These are phyloP conservation scores for Hyles vespertilio DNA, from an alignment of 1,140 invertebrate species.

Conservation along the genomic window DNA sequence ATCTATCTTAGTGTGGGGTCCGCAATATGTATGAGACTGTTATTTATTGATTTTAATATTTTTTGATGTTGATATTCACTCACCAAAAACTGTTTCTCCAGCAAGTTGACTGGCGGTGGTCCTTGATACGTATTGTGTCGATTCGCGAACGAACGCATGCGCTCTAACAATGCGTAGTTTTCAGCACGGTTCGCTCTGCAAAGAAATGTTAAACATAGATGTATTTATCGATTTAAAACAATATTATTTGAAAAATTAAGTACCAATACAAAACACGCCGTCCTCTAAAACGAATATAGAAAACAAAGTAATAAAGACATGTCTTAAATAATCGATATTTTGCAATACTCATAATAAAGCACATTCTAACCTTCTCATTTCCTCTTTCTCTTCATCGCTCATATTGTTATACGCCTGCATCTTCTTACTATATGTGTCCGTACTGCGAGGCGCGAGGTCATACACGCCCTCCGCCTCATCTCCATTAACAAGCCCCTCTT, in stretches of 20 bases:
- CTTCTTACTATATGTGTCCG: slow-evolving; percentile 64
- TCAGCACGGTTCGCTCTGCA: slow-evolving; percentile 63
- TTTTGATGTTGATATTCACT: slow-evolving; percentile 12
- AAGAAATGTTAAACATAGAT: slow-evolving; percentile 16
- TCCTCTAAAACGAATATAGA: too few species aligned
- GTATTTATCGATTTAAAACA: too few species aligned
- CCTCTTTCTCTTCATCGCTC: slow-evolving; percentile 64
- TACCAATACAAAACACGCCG: too few species aligned
- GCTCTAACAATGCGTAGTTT: slow-evolving; percentile 66
- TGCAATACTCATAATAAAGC: too few species aligned
- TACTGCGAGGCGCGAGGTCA: slow-evolving; percentile 55
- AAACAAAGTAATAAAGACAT: too few species aligned
- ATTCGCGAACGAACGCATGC: slow-evolving; percentile 57
- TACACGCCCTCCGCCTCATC: slow-evolving; percentile 65
- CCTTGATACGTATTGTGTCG: slow-evolving; percentile 56
- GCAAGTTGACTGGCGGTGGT: slow-evolving; percentile 78
- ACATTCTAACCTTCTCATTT: slow-evolving; percentile 48
- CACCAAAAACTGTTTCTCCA: slow-evolving; percentile 87
- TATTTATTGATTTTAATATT: too few species aligned
- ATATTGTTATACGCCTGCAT: slow-evolving; percentile 67
- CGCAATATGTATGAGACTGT: too few species aligned
- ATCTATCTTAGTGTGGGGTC: too few species aligned
- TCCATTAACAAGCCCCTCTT: slow-evolving; percentile 55
- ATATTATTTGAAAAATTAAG: too few species aligned
- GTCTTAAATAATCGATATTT: too few species aligned